Evolutionary conservation across 2,888 invertebrate species (phyloP).

Genomic region (Selenia dentaria): DNA sequence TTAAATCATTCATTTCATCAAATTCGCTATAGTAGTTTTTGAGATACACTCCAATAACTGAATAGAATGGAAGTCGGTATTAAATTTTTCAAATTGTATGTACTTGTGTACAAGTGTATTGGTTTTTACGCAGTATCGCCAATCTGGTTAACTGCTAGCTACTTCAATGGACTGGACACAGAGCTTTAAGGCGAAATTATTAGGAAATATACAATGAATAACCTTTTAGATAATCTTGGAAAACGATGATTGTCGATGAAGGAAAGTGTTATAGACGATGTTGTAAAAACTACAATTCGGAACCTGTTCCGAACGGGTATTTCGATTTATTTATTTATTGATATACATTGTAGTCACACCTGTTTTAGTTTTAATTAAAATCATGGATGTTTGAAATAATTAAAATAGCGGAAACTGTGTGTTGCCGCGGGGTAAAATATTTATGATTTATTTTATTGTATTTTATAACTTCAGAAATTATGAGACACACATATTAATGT

Average conservation of each 20-base stretch:
- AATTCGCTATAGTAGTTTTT: too few relatives aligned
- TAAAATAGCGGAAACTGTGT: background rate
- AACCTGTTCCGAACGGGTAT: conserved; percentile 6
- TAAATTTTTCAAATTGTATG: too few relatives aligned
- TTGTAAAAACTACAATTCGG: conserved; percentile 12
- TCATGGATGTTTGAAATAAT: background rate
- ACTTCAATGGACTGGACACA: background rate
- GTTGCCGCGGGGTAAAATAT: background rate
- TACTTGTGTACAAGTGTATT: too few relatives aligned
- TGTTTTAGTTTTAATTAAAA: background rate
- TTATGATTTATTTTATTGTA: background rate
- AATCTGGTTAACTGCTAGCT: too few relatives aligned
- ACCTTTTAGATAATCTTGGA: conserved; percentile 7
- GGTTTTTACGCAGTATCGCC: too few relatives aligned
- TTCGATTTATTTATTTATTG: conserved; percentile 6
- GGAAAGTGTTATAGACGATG: conserved; percentile 11
- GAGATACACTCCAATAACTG: too few relatives aligned
- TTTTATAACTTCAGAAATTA: too few relatives aligned
- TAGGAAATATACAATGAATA: conserved; percentile 8
- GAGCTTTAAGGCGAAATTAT: conserved; percentile 6
- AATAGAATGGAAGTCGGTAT: too few relatives aligned
- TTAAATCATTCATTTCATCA: too few relatives aligned
- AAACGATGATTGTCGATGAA: conserved; percentile 12
- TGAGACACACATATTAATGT: too few relatives aligned
- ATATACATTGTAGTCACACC: background rate